Conservation (phyloP, 2,113 vertebrate genomes). For the Oncorhynchus mykiss region DNA sequence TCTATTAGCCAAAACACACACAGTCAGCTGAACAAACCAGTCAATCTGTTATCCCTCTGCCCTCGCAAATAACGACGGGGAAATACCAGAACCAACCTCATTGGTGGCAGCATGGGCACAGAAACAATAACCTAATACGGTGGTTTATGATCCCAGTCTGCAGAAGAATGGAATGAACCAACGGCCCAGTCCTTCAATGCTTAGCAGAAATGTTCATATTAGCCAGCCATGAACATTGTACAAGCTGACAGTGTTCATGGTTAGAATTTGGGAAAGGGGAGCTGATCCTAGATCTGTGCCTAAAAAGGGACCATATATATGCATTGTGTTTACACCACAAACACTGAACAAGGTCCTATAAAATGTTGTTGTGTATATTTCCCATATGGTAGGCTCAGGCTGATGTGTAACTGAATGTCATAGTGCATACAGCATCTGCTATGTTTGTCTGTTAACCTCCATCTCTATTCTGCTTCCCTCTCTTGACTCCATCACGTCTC, state of each 20-base stretch:
- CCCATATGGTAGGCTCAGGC: too few species aligned
- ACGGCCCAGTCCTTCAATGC: not conserved
- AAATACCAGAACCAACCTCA: not conserved
- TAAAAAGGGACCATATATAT: too few species aligned
- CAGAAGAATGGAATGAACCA: not conserved
- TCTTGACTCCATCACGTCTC: not conserved
- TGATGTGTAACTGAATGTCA: too few species aligned
- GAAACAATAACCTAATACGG: not conserved
- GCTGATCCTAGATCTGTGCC: too few species aligned
- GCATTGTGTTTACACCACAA: too few species aligned
- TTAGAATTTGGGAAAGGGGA: too few species aligned
- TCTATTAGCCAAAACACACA: slow-evolving; percentile 35
- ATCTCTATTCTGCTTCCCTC: too few species aligned
- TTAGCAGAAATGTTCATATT: slow-evolving; percentile 1
- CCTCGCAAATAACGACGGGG: slow-evolving; percentile 19
- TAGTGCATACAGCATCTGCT: too few species aligned
- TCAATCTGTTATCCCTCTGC: slow-evolving; percentile 36
- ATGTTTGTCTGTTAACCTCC: too few species aligned
- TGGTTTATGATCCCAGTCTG: not conserved
- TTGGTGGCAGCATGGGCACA: not conserved
- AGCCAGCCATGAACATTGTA: not conserved
- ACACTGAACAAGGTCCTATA: too few species aligned
- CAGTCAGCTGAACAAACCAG: slow-evolving; percentile 28
- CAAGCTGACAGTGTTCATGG: too few species aligned
- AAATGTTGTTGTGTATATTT: too few species aligned